phyloP scores from a whole-genome alignment of 2,888 invertebrate genomes.

The Limnephilus marmoratus region DNA sequence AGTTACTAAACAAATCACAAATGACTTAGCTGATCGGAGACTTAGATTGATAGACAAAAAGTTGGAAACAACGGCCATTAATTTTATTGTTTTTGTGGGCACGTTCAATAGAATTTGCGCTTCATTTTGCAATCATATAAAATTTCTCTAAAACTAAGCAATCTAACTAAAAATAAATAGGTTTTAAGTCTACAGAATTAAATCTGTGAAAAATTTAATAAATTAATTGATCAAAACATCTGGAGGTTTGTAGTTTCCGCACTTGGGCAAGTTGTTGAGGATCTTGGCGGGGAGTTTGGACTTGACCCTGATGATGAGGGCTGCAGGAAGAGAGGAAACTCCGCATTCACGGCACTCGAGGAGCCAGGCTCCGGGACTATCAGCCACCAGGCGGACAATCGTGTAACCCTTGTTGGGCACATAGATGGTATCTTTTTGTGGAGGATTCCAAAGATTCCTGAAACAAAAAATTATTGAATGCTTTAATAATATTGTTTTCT shows the following conservation, averaged over 20 bases:
- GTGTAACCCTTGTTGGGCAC: slow-evolving; percentile 82
- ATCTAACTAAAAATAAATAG: background rate
- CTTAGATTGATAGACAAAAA: too few relatives aligned
- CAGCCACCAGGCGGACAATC: slow-evolving; percentile 76
- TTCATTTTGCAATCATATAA: background rate
- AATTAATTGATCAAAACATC: slow-evolving; percentile 73
- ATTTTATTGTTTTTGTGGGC: too few relatives aligned
- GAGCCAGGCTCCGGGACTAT: slow-evolving; percentile 77
- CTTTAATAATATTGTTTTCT: background rate
- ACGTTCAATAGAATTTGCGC: too few relatives aligned
- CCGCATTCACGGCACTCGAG: slow-evolving; percentile 74
- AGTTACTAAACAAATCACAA: too few relatives aligned
- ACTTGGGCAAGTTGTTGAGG: slow-evolving; percentile 74
- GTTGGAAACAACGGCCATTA: too few relatives aligned
- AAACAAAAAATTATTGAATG: slow-evolving; percentile 60
- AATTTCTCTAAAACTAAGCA: background rate
- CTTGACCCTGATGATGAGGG: slow-evolving; percentile 75
- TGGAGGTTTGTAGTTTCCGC: slow-evolving; percentile 75
- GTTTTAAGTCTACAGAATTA: background rate
- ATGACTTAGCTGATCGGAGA: too few relatives aligned
- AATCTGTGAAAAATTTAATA: background rate
- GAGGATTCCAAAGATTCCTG: slow-evolving; percentile 77
- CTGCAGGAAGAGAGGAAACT: slow-evolving; percentile 72
- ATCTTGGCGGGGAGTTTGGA: slow-evolving; percentile 73
- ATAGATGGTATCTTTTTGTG: slow-evolving; percentile 79